These are phyloP conservation scores for Microcaecilia unicolor DNA, from an alignment of 2,797 vertebrate species.

Conservation along the genomic window DNA sequence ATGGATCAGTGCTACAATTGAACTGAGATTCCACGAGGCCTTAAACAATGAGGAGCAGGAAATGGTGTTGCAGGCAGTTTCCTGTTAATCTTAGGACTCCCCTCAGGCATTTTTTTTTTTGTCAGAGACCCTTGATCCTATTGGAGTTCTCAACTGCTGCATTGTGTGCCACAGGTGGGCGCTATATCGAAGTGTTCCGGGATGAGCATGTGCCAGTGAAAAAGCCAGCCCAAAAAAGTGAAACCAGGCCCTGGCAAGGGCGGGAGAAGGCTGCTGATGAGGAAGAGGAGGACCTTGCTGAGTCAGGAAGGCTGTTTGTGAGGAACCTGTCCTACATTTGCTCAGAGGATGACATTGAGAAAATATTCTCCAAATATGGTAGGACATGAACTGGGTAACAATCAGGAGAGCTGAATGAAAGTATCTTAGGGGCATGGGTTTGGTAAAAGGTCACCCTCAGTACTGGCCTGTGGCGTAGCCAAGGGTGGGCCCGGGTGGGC, in stretches of 20 bases:
- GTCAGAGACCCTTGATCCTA: too few species aligned
- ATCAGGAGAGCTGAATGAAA: rapidly evolving
- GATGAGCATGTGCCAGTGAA: slow-evolving; percentile 15
- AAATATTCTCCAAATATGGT: slow-evolving; percentile 78
- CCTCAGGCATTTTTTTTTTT: too few species aligned
- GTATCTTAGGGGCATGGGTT: too few species aligned
- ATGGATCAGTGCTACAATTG: too few species aligned
- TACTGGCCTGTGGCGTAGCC: too few species aligned
- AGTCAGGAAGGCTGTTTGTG: slow-evolving; percentile 86
- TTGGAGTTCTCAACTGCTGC: too few species aligned
- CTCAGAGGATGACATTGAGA: slow-evolving; percentile 80
- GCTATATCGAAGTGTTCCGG: slow-evolving; percentile 77
- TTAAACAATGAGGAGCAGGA: too few species aligned
- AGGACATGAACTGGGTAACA: background rate
- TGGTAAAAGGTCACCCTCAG: too few species aligned
- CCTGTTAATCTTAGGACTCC: too few species aligned
- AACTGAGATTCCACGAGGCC: too few species aligned
- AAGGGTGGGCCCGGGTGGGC: too few species aligned
- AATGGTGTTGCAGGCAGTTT: too few species aligned
- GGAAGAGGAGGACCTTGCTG: slow-evolving; percentile 85
- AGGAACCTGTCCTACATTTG: slow-evolving; percentile 90
- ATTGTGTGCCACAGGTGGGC: slow-evolving; percentile 60
- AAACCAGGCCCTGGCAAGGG: slow-evolving; percentile 55
- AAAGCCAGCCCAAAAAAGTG: slow-evolving; percentile 22
- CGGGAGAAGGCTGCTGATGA: slow-evolving; percentile 68